Evolutionary conservation across 2,797 vertebrate genomes (phyloP), one percentile per base, ranked within the genome.

Genomic region (Trematocara caparti): DNA sequence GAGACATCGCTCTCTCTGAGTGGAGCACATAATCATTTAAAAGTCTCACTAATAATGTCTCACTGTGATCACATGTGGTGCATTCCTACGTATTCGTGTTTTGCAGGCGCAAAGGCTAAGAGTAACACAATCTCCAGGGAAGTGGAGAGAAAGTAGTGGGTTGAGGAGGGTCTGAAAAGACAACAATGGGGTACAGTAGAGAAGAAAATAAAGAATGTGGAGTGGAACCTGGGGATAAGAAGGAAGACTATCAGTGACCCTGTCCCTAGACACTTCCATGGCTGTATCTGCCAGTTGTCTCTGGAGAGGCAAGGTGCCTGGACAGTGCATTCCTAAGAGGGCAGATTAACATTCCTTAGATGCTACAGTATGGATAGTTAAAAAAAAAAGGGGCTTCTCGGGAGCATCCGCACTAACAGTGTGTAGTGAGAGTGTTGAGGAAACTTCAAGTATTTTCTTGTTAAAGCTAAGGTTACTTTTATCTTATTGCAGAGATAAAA

Each of bases 311-410:
- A 80, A 92, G 82, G 86, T 91, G 89, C 81, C 81, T 83, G 78
- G 76, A 79, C 76, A 71, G 43, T 71, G 55, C 87, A 83, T 92
- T 93, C 86, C 87, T 82, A 81, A 75, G 86, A 83, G 43, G 24
- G 24, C 69, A 89, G 90, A 95, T 95, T 93, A 95, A 93, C 92
- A 95, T 95, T 94, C 92, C 82, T 82, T 1, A 72, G 80, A 92
- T 87, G 85, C 88, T 90, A 75, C 80, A 81, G 82, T 88, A 84
- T 34, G 53, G 62, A 89, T 74, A 83, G 64, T 82, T 86, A 59
- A 86, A 62, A 78, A 62, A 78, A 24, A 57, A 75, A 43, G 75
- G 19, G 49, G 79, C 21, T 76, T 82, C 84, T 34, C 78, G 59
- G 49, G 48, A 62, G 79, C 81, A 69, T 83, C 48, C 17, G 76